Evolutionary conservation across 2,888 invertebrate genomes (phyloP).

Genomic region (Tachina lurida): DNA sequence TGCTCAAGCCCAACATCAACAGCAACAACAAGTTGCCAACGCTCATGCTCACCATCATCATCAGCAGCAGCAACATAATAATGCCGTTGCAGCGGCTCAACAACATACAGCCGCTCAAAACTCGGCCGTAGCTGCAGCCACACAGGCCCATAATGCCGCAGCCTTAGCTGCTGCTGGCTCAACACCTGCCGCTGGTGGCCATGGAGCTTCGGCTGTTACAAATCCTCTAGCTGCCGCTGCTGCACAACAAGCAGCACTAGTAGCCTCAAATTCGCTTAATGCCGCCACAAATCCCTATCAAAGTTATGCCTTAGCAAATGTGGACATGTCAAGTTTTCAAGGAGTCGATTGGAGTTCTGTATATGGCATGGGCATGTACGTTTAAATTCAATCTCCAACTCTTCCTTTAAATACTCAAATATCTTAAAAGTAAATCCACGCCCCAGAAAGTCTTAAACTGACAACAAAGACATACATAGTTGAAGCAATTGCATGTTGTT

Average conservation of each 20-base stretch:
- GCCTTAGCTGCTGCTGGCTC: constrained; percentile 63
- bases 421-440: constrained; percentile 16
- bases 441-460: constrained; percentile 52
- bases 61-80: constrained; percentile 82
- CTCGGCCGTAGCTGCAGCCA: constrained; percentile 76
- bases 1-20: constrained; percentile 81
- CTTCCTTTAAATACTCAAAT: constrained; percentile 50
- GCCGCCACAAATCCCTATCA: constrained; percentile 89
- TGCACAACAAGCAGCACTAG: constrained; percentile 84
- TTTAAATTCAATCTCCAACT: constrained; percentile 80
- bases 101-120: constrained; percentile 72
- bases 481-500: constrained; percentile 43
- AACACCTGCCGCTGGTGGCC: constrained; percentile 78
- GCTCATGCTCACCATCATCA: constrained; percentile 77
- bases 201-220: constrained; percentile 69
- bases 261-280: constrained; percentile 85
- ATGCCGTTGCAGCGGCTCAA: constrained; percentile 72
- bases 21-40: constrained; percentile 77
- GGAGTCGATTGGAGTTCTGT: constrained; percentile 95
- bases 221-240: constrained; percentile 84
- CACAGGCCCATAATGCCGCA: constrained; percentile 75
- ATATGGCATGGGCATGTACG: constrained; percentile 97
- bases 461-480: constrained; percentile 41
- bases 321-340: constrained; percentile 96
- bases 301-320: constrained; percentile 92